These are phyloP conservation scores for Tetraneura akinire DNA, from an alignment of 1,140 invertebrate genomes.

Conservation along the genomic window DNA sequence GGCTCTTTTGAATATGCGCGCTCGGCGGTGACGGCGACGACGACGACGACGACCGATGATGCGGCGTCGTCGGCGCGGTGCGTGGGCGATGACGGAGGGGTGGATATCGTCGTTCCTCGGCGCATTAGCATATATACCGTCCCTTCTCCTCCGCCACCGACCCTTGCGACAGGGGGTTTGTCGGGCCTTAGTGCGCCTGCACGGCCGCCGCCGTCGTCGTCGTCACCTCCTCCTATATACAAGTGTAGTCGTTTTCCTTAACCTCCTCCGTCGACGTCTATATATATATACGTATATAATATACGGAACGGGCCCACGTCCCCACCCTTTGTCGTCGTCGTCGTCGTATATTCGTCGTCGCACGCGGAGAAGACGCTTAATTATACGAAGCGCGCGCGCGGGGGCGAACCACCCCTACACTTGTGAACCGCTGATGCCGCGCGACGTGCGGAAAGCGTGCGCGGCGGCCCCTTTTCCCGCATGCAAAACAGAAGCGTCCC, in stretches of 20 bases:
- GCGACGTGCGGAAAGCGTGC: constrained; percentile 27
- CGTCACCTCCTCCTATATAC: too few relatives aligned
- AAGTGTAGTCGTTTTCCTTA: too few relatives aligned
- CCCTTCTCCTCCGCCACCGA: neutral
- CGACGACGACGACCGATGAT: constrained; percentile 20
- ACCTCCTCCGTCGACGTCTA: too few relatives aligned
- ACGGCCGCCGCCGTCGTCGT: constrained; percentile 28
- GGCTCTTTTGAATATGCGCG: constrained; percentile 49
- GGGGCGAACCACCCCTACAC: neutral
- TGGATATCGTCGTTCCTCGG: constrained; percentile 9
- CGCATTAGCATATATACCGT: constrained; percentile 39
- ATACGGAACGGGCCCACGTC: too few relatives aligned
- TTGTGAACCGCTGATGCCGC: neutral
- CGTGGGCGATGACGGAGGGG: neutral
- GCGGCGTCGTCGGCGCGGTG: neutral
- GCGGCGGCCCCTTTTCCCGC: constrained; percentile 43
- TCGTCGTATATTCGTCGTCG: constrained; percentile 1
- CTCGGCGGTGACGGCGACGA: neutral
- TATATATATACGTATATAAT: too few relatives aligned
- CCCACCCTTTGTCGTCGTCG: neutral
- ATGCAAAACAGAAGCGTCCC: constrained; percentile 51
- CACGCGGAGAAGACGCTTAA: constrained; percentile 44
- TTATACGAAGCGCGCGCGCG: constrained; percentile 38
- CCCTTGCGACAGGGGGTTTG: neutral
- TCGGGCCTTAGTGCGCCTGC: constrained; percentile 38